phyloP scores from a whole-genome alignment of 2,113 vertebrate genomes.

The Peromyscus leucopus region DNA sequence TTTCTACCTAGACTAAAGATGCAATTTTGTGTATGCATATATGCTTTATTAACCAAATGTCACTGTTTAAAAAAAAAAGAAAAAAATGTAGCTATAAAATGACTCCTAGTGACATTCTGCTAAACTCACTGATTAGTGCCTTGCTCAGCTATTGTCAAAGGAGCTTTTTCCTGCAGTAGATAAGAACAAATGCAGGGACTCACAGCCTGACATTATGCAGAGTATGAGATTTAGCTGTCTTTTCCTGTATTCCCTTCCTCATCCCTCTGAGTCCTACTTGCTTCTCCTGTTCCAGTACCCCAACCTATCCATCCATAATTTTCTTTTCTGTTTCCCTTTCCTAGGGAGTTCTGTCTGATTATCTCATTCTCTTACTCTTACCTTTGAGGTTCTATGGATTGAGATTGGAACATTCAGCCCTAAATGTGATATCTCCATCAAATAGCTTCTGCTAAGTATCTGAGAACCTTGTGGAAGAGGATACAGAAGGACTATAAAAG shows the following conservation, averaged over 20 bases:
- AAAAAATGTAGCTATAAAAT: background rate
- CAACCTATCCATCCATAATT: background rate
- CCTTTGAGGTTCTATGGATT: background rate
- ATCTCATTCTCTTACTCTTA: background rate
- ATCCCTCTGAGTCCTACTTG: background rate
- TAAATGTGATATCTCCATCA: background rate
- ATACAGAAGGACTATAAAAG: background rate
- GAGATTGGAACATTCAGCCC: background rate
- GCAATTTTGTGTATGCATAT: no score
- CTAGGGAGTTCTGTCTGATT: background rate
- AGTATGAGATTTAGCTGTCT: background rate
- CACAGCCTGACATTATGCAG: background rate
- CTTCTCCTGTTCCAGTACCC: background rate
- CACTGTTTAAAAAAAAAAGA: background rate
- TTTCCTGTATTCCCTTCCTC: background rate
- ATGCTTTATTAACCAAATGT: background rate
- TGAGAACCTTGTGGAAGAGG: background rate
- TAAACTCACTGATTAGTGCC: background rate
- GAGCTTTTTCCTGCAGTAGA: background rate
- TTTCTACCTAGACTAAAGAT: no score
- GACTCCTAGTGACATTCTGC: background rate
- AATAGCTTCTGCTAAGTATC: background rate
- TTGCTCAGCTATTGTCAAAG: background rate
- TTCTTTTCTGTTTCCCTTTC: background rate
- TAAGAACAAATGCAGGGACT: background rate